Evolutionary conservation across 2,797 vertebrate species (phyloP), one percentile per base, ranked within the genome.

Genomic region (Eleutherodactylus coqui): DNA sequence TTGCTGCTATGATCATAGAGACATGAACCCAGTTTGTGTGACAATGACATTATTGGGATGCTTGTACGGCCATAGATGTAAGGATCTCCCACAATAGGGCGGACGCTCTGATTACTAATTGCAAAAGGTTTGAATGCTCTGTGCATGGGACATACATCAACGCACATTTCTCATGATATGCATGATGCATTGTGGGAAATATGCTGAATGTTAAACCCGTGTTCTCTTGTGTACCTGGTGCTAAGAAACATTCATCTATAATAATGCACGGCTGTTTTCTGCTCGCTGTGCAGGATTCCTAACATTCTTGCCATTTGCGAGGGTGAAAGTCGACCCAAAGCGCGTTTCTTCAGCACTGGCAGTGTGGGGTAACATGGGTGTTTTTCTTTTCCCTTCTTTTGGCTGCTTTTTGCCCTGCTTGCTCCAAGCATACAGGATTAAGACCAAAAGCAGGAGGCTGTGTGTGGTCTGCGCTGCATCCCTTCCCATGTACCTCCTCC

Each of bases 381-480:
- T 78, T 81, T 79, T 87, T 85, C 34, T 70, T 83, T 75, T 51
- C 79, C 13, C 38, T 17, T 83, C 51, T 24, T 27, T 58, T 87
- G 85, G 72, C 80, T 83, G 64, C 75, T 83, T 87, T 87, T 82
- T 86, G 85, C 84, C 81, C 73, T 76, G 82, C 73, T 82, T 85
- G 85, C 64, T 76, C 72, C 83, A 85, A 85, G 76, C 69, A 79
- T 80, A 81, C 69, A 69, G 88, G 82, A 84, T 84, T 79, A 62
- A 67, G 11, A 75, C 55, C 75, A 49, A 81, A 27, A 75, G 67
- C 85, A 78, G 83, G 79, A 80, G 85, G 67, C 76, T 78, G 51
- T 43, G 88, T 95, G 94, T 95, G 94, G 94, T 94, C 90, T 75
- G 45, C 75, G 51, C 75, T 87, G 88, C 87, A 88, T 92, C 90